Evolutionary conservation across 2,797 vertebrate genomes (phyloP).

Genomic region (Leuciscus waleckii): DNA sequence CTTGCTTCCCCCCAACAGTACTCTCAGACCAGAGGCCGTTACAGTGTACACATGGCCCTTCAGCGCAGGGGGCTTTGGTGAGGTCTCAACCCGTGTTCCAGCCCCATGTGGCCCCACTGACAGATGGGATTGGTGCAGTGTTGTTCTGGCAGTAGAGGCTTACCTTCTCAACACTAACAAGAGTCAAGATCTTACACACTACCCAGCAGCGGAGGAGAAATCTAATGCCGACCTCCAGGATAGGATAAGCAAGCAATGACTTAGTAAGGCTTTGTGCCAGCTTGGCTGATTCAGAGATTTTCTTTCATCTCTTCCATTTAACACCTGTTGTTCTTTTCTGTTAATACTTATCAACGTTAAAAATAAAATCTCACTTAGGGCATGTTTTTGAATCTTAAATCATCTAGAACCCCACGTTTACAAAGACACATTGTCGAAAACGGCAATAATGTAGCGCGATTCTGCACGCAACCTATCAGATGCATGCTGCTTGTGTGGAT

Average conservation of each 20-base stretch:
- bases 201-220: conserved; percentile 27
- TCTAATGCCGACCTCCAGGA: conserved; percentile 41
- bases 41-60: conserved; percentile 6
- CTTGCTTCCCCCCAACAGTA: not conserved
- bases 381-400: not conserved
- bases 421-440: too few species aligned
- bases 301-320: conserved; percentile 1
- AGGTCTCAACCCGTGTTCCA: conserved; percentile 54
- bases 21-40: conserved; percentile 6
- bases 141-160: conserved; percentile 54
- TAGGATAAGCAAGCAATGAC: conserved; percentile 57
- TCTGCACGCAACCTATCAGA: too few species aligned
- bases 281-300: not conserved
- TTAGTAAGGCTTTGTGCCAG: conserved; percentile 18
- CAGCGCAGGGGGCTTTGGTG: conserved; percentile 46
- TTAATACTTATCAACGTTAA: too few species aligned
- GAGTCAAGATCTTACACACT: conserved; percentile 44
- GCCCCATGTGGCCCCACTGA: conserved; percentile 48
- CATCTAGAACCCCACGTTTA: too few species aligned
- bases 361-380: not conserved
- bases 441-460: too few species aligned
- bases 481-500: too few species aligned
- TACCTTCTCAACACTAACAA: conserved; percentile 53
- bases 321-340: conserved; percentile 1
- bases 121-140: conserved; percentile 63